These are phyloP conservation scores for Platycnemis pennipes DNA, from an alignment of 2,888 invertebrate species.

Conservation along the genomic window DNA sequence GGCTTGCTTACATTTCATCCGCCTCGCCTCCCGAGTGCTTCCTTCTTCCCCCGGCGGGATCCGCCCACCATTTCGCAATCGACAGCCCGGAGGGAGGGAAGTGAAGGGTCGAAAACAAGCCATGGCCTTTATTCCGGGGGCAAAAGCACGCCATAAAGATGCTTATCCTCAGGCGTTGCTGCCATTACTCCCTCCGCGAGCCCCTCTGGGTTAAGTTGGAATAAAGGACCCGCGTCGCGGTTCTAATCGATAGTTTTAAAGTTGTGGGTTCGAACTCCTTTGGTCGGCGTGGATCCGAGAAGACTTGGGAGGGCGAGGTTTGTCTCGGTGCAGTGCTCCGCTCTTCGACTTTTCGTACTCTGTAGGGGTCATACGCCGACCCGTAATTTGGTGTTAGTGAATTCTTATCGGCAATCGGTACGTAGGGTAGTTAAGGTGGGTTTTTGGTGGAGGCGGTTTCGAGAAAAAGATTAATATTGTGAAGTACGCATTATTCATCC, in stretches of 20 bases:
- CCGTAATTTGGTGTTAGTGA: too few relatives aligned
- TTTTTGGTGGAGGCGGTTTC: too few relatives aligned
- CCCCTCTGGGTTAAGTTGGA: neutral
- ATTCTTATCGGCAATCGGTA: too few relatives aligned
- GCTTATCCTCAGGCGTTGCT: constrained; percentile 41
- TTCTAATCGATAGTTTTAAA: constrained; percentile 58
- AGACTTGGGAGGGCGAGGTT: neutral
- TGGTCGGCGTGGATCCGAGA: constrained; percentile 6
- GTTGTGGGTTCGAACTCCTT: constrained; percentile 60
- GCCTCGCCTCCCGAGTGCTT: neutral
- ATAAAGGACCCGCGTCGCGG: neutral
- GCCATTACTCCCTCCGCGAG: constrained; percentile 25
- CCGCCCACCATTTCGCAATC: constrained; percentile 27
- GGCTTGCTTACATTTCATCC: neutral
- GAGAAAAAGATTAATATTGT: too few relatives aligned
- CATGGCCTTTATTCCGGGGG: neutral
- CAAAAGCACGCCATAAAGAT: constrained; percentile 51
- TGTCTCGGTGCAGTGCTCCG: too few relatives aligned
- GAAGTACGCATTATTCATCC: too few relatives aligned
- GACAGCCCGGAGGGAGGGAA: neutral
- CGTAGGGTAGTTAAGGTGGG: too few relatives aligned
- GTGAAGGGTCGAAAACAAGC: neutral
- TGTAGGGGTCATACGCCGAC: too few relatives aligned
- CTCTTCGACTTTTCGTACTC: too few relatives aligned
- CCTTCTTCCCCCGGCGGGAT: neutral